phyloP scores from a whole-genome alignment of 2,113 vertebrate genomes.

The Microtus oregoni region DNA sequence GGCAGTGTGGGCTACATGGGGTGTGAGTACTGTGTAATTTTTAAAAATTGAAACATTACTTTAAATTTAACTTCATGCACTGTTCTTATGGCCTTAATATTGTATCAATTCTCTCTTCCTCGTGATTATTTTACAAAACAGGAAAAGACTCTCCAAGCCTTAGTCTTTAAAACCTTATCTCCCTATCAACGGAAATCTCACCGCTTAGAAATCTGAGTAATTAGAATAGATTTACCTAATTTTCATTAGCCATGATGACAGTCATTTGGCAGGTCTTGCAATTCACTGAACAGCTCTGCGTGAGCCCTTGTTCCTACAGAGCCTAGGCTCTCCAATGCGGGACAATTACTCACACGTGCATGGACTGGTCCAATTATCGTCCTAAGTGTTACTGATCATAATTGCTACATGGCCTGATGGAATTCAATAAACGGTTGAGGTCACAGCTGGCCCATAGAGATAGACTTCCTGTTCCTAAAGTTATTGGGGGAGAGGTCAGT shows the following conservation, averaged over 20 bases:
- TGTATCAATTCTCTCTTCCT: constrained; percentile 12
- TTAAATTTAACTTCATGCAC: neutral
- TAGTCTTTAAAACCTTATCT: neutral
- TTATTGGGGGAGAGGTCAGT: neutral
- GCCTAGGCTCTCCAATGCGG: neutral
- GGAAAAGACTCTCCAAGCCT: neutral
- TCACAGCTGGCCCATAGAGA: neutral
- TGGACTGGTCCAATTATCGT: neutral
- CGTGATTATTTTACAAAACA: constrained; percentile 25
- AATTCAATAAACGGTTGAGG: neutral
- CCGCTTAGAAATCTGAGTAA: constrained; percentile 35
- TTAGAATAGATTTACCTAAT: constrained; percentile 5
- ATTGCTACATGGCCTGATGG: neutral
- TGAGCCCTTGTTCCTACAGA: neutral
- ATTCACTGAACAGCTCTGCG: neutral
- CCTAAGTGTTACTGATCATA: constrained; percentile 37
- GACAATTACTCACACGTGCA: neutral
- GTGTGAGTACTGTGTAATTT: neutral
- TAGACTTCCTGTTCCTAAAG: neutral
- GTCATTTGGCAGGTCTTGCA: neutral
- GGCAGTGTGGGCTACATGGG: neutral
- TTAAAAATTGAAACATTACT: neutral
- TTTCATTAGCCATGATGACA: neutral
- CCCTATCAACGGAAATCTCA: constrained; percentile 8
- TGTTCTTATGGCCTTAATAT: neutral